Evolutionary conservation across 2,113 vertebrate genomes (phyloP).

Genomic region (Electrona antarctica): DNA sequence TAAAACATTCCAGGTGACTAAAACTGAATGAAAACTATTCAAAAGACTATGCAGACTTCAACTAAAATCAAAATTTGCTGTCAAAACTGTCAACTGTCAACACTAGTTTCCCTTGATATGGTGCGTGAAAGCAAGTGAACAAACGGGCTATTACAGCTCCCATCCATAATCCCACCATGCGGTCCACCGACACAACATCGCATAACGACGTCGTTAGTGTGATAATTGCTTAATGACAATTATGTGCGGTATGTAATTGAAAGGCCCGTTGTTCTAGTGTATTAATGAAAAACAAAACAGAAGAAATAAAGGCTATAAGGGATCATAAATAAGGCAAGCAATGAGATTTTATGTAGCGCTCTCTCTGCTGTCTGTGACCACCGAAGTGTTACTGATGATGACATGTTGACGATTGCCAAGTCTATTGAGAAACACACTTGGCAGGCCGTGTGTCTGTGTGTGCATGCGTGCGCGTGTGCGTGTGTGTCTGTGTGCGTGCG

Average conservation of each 20-base stretch:
- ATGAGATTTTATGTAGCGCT: slow-evolving; percentile 62
- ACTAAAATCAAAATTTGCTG: too few species aligned
- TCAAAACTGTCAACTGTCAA: too few species aligned
- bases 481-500: slow-evolving; percentile 28
- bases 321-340: slow-evolving; percentile 60
- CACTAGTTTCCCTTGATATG: too few species aligned
- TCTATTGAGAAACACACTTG: slow-evolving; percentile 47
- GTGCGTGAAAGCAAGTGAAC: too few species aligned
- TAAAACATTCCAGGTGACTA: too few species aligned
- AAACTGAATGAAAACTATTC: too few species aligned
- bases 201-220: slow-evolving; percentile 60
- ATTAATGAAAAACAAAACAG: too few species aligned
- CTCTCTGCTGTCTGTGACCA: slow-evolving; percentile 45
- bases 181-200: slow-evolving; percentile 26
- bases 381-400: slow-evolving; percentile 61
- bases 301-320: slow-evolving; percentile 18
- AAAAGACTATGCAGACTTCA: too few species aligned
- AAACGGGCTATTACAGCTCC: too few species aligned
- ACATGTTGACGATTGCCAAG: slow-evolving; percentile 40
- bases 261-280: slow-evolving; percentile 56
- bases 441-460: slow-evolving; percentile 24
- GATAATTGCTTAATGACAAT: slow-evolving; percentile 68
- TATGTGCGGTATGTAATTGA: slow-evolving; percentile 54
- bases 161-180: slow-evolving; percentile 16
- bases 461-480: slow-evolving; percentile 18